Conservation (phyloP, 2,113 vertebrate species). For the Lepidiolamprologus cunningtoni region DNA sequence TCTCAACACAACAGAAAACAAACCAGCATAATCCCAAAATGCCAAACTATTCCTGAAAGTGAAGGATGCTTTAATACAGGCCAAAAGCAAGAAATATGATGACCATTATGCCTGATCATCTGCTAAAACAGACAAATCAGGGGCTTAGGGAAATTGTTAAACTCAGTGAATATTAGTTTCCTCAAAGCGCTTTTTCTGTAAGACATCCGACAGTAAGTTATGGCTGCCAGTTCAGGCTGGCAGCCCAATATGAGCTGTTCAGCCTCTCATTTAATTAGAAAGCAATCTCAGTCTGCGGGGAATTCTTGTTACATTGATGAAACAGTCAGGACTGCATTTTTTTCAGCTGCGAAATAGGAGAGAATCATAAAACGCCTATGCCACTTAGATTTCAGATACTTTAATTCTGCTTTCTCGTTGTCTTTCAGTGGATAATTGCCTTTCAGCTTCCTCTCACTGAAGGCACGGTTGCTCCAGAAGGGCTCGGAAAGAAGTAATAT, state of each 20-base stretch:
- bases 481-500: constrained; percentile 29
- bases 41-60: background rate
- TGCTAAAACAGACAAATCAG: background rate
- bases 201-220: constrained; percentile 3
- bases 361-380: background rate
- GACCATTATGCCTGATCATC: background rate
- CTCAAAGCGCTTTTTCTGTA: background rate
- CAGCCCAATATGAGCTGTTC: background rate
- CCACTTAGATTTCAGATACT: constrained; percentile 27
- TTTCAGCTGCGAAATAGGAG: background rate
- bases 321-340: constrained; percentile 13
- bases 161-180: background rate
- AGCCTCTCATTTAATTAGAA: constrained; percentile 42
- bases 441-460: constrained; percentile 19
- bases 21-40: background rate
- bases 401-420: constrained; percentile 13
- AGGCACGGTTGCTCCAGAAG: background rate
- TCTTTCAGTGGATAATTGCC: constrained; percentile 42
- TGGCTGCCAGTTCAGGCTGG: background rate
- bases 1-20: background rate
- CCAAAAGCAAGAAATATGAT: background rate
- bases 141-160: background rate
- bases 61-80: background rate
- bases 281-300: background rate
- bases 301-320: background rate